These are phyloP conservation scores for Aphrophora alni DNA, from an alignment of 2,888 invertebrate genomes.

Conservation along the genomic window DNA sequence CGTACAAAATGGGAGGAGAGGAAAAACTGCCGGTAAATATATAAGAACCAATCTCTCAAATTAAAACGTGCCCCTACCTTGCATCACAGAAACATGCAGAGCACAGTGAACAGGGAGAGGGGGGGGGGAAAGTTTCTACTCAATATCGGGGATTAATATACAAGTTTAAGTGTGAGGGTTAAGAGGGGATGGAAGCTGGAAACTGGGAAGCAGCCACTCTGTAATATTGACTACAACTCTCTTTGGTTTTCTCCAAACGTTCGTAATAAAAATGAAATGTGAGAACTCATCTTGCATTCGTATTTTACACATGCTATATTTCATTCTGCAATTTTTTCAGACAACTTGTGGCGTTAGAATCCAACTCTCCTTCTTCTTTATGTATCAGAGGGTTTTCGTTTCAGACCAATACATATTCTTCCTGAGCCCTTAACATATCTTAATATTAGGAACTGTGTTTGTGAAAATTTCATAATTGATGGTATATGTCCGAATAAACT, in stretches of 20 bases:
- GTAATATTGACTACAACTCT: conserved; percentile 3
- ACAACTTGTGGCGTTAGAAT: background rate
- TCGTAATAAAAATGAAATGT: conserved; percentile 9
- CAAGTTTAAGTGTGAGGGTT: conserved; percentile 23
- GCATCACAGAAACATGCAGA: background rate
- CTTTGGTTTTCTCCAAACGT: conserved; percentile 9
- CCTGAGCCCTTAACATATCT: background rate
- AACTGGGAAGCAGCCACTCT: background rate
- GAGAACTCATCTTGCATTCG: background rate
- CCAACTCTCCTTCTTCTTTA: background rate
- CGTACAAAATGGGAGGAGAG: background rate
- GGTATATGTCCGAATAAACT: too few species aligned
- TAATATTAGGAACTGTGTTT: background rate
- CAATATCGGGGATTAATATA: conserved; percentile 37
- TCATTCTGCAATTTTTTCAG: background rate
- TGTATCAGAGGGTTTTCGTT: background rate
- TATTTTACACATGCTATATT: conserved; percentile 6
- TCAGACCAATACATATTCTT: background rate
- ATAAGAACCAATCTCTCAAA: conserved; percentile 39
- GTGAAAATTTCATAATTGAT: too few species aligned
- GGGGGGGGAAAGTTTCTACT: conserved; percentile 31
- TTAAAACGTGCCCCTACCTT: conserved; percentile 30
- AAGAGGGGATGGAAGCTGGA: background rate
- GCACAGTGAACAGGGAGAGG: background rate
- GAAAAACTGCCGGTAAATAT: conserved; percentile 18